A percentile compares a stretch with the other conserved stretches of the same genome.
Conservation (phyloP, 2,113 vertebrate genomes). For the Castor canadensis region DNA sequence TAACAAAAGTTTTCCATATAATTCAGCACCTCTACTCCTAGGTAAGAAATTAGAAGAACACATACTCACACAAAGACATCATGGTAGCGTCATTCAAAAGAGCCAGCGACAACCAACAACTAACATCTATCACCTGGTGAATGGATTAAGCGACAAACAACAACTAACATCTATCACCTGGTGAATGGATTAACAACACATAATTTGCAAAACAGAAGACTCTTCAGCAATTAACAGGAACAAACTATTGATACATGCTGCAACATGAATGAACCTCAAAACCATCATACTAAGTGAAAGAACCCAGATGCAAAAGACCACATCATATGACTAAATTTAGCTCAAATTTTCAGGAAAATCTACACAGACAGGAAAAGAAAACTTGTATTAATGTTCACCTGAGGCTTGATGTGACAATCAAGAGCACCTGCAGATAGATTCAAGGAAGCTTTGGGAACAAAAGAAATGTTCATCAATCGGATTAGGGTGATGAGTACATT, state of each 20-base stretch:
- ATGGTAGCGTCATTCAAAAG: background rate
- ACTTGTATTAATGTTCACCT: background rate
- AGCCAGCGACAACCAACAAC: conserved; percentile 17
- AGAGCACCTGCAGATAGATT: background rate
- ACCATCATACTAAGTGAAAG: background rate
- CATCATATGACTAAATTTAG: background rate
- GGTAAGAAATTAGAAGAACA: conserved; percentile 56
- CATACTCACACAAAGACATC: background rate
- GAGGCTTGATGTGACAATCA: background rate
- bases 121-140: background rate
- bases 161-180: background rate
- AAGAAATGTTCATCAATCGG: background rate
- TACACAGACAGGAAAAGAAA: background rate
- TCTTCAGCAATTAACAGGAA: conserved; percentile 16
- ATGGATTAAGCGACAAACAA: conserved; percentile 22
- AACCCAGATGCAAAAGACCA: background rate
- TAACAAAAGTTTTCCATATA: conserved; percentile 29
- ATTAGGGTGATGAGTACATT: background rate
- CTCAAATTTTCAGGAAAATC: background rate
- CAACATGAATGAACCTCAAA: background rate
- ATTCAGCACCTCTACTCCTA: background rate
- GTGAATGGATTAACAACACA: background rate
- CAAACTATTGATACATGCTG: background rate
- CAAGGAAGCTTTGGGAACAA: background rate
- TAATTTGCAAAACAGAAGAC: background rate